phyloP scores from a whole-genome alignment of 2,113 vertebrate species.

The Turdus rufiventris region DNA sequence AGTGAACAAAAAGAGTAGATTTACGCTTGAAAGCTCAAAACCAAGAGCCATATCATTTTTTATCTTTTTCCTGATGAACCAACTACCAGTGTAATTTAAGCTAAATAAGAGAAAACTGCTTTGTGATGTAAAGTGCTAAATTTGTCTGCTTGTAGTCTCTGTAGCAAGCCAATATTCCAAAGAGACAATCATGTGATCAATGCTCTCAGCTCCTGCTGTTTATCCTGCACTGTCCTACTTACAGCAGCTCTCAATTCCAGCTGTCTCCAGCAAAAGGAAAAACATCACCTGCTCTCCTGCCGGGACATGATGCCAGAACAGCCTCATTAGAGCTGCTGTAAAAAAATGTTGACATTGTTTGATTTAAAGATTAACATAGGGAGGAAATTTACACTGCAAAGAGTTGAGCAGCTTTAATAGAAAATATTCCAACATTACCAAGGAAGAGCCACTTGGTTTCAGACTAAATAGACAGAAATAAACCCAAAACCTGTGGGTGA shows the following conservation, averaged over 20 bases:
- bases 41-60: not conserved
- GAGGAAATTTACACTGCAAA: slow-evolving; percentile 1
- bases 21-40: not conserved
- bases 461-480: not conserved
- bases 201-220: slow-evolving; percentile 82
- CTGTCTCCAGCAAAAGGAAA: slow-evolving; percentile 64
- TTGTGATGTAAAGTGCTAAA: slow-evolving; percentile 78
- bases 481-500: not conserved
- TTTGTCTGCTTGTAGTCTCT: slow-evolving; percentile 76
- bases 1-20: not conserved
- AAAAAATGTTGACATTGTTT: slow-evolving; percentile 44
- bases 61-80: not conserved
- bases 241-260: slow-evolving; percentile 75
- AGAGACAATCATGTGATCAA: slow-evolving; percentile 74
- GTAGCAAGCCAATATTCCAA: slow-evolving; percentile 77
- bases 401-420: not conserved
- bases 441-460: not conserved
- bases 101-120: slow-evolving; percentile 51
- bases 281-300: slow-evolving; percentile 61
- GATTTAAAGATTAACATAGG: slow-evolving; percentile 32
- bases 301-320: slow-evolving; percentile 39
- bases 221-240: slow-evolving; percentile 85
- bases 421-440: not conserved
- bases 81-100: slow-evolving; percentile 15
- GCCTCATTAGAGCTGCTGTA: slow-evolving; percentile 24